Evolutionary conservation across 2,113 vertebrate genomes (phyloP), one percentile per base, ranked within the genome.

Genomic region (Nyctibius bracteatus): DNA sequence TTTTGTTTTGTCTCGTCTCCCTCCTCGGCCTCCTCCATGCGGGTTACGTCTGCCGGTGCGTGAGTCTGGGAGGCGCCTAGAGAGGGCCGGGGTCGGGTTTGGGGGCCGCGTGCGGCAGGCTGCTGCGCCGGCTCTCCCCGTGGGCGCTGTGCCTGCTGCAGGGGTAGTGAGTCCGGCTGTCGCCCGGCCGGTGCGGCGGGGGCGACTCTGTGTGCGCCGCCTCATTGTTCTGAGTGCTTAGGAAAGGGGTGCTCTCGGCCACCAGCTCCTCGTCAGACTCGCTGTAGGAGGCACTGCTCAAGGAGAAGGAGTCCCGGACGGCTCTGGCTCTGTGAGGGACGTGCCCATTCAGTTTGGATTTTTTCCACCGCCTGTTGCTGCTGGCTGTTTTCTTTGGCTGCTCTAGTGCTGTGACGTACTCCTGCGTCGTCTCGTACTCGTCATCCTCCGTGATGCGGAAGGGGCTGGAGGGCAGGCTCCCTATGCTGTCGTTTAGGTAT

Each of bases 351-450:
- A 99, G 98, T 98, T 99, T 99, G 97, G 99, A 99, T 96, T 98
- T 98, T 96, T 98, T 98, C 99, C 99, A 99, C 97, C 98, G 98
- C 92, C 98, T 98, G 94, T 98, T 99, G 67, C 98, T 98, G 95
- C 98, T 98, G 92, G 98, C 97, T 97, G 97, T 98, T 98, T 98
- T 98, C 97, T 98, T 98, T 96, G 98, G 97, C 96, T 98, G 98
- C 96, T 99, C 99, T 94, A 98, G 98, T 28, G 98, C 98, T 94
- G 99, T 98, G 96, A 99, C 97, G 81, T 99, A 99, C 98, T 99
- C 99, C 97, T 99, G 99, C 52, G 99, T 99, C 57, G 99, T 99
- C 98, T 99, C 99, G 28, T 99, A 99, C 96, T 99, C 99, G 52
- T 99, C 99, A 10, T 99, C 99, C 97, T 99, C 98, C 0, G 98